Conservation (phyloP, 1,140 invertebrate species). For the Homalodisca vitripennis region DNA sequence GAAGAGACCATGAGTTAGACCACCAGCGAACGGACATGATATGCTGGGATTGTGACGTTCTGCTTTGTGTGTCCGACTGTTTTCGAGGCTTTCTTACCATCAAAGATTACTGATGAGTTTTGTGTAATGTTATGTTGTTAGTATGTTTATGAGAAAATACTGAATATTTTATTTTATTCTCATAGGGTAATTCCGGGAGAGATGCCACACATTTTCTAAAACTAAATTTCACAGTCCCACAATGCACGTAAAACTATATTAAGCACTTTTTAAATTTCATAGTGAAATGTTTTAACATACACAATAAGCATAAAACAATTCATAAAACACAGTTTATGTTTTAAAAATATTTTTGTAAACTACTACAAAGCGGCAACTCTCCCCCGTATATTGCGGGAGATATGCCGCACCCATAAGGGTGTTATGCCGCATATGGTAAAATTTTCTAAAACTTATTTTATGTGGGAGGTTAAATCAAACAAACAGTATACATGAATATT, state of each 20-base stretch:
- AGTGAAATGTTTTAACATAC: background rate
- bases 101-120: too few species aligned
- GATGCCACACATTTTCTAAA: constrained; percentile 14
- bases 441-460: background rate
- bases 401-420: constrained; percentile 16
- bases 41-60: too few species aligned
- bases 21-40: too few species aligned
- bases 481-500: background rate
- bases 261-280: background rate
- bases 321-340: background rate
- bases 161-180: too few species aligned
- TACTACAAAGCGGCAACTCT: constrained; percentile 5
- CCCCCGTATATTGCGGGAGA: constrained; percentile 10
- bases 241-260: background rate
- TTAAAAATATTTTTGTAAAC: background rate
- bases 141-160: too few species aligned
- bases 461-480: background rate
- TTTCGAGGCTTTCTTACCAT: too few species aligned
- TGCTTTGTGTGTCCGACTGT: too few species aligned
- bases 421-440: constrained; percentile 12
- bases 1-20: too few species aligned
- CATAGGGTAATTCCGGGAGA: constrained; percentile 9
- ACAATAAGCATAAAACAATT: background rate
- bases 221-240: background rate
- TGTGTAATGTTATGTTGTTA: too few species aligned